Base-by-base conservation (phyloP, 1,140 invertebrate genomes). In the Riptortus pedestris region DNA sequence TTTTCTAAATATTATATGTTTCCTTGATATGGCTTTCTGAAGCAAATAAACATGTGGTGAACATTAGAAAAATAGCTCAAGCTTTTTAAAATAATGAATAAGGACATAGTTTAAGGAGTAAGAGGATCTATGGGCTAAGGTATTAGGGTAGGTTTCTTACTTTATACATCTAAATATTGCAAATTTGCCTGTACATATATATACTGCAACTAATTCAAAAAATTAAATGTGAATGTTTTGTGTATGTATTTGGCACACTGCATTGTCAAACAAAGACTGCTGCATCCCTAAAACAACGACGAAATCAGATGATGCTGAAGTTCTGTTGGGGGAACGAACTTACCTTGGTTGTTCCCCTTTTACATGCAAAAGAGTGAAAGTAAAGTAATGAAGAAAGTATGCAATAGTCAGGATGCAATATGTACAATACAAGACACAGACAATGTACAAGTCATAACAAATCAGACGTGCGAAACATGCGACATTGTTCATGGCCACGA, bases 391-490 rank as follows among this genome's bases (percentile, higher is more conserved):
- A 48, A 63, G 47, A 66, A 38, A n/a, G 31, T 7, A 14, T 7
- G 31, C 66, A 69, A 26, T 29, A 66, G 60, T 14, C 38, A 67
- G 47, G 52, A 67, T 58, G 48, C 55, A 65, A 61, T 59, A 67
- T 60, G n/a, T 57, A 68, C 26, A 47, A 55, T 9, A 55, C 51
- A 68, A 64, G 26, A n/a, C 33, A 65, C 20, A 59, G 18, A 63
- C 12, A 64, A 66, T 38, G 58, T 65, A 62, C 51, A 55, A 55
- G 24, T 24, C 66, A 60, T 60, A 60, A 24, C 22, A 60, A n/a
- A 60, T 43, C 20, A 60, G 33, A 38, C 59, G 59, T 60, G 59
- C 59, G 24, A 28, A 68, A 66, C 65, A 69, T 69, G 62, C 71
- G 65, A 22, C 58, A 62, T 63, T 55, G 58, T 27, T 63, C 47